Evolutionary conservation across 2,113 vertebrate genomes (phyloP).

Genomic region (Phalacrocorax aristotelis): DNA sequence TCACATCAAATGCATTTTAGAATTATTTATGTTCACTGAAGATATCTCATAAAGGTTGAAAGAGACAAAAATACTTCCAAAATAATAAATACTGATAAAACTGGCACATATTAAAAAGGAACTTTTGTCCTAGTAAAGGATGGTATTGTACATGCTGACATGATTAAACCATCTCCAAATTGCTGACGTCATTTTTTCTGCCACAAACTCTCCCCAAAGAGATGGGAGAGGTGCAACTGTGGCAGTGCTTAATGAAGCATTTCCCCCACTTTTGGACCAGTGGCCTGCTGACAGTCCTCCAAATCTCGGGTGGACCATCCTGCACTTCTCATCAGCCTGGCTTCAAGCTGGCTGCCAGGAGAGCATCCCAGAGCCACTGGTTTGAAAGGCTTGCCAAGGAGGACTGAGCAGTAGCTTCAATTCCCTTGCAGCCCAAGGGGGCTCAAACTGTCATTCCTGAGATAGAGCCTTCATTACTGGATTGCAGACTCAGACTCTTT

Average conservation of each 20-base stretch:
- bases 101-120: not conserved
- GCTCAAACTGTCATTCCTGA: not conserved
- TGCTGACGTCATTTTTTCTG: not conserved
- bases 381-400: not conserved
- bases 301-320: not conserved
- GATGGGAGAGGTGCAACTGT: not conserved
- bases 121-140: not conserved
- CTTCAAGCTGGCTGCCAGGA: not conserved
- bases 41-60: not conserved
- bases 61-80: not conserved
- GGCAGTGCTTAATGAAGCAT: not conserved
- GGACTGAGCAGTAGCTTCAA: not conserved
- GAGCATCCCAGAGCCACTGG: not conserved
- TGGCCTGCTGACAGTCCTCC: not conserved
- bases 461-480: not conserved
- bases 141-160: not conserved
- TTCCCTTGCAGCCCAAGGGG: not conserved
- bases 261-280: not conserved
- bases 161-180: not conserved
- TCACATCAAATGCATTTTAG: not conserved
- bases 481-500: not conserved
- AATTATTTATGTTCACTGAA: not conserved
- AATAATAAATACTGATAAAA: not conserved
- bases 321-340: not conserved
- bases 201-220: not conserved